These are phyloP conservation scores for Rhabdophis nuchalis DNA, from an alignment of 2,797 vertebrate genomes.

Conservation along the genomic window DNA sequence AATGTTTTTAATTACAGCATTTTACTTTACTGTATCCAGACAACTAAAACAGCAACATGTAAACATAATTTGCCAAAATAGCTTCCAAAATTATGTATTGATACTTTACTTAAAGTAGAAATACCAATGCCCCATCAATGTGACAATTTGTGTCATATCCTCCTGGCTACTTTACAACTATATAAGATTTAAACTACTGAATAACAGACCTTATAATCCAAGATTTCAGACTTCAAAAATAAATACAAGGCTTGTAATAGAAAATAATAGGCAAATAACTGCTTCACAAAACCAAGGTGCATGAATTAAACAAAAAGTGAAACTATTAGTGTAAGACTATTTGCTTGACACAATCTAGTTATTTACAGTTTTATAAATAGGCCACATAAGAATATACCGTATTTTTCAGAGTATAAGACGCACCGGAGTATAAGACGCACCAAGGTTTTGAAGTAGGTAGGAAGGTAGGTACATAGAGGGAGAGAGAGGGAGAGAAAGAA, in stretches of 20 bases:
- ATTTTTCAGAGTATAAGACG: no score
- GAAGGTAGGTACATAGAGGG: no score
- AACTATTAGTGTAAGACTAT: constrained; percentile 75
- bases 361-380: constrained; percentile 81
- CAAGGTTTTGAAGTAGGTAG: no score
- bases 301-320: constrained; percentile 78
- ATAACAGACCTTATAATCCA: constrained; percentile 51
- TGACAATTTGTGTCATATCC: background rate
- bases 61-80: constrained; percentile 35
- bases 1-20: background rate
- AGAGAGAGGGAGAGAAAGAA: no score
- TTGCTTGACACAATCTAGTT: constrained; percentile 80
- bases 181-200: constrained; percentile 43
- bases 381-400: constrained; percentile 77
- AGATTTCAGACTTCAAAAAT: constrained; percentile 61
- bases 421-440: no score
- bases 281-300: constrained; percentile 72
- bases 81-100: constrained; percentile 19
- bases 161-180: constrained; percentile 10
- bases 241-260: constrained; percentile 54
- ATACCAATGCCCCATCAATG: background rate
- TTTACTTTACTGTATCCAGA: background rate
- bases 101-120: background rate
- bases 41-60: background rate
- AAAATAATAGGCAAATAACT: constrained; percentile 65